Evolutionary conservation across 2,797 vertebrate genomes (phyloP).

Genomic region (Coilia nasus): DNA sequence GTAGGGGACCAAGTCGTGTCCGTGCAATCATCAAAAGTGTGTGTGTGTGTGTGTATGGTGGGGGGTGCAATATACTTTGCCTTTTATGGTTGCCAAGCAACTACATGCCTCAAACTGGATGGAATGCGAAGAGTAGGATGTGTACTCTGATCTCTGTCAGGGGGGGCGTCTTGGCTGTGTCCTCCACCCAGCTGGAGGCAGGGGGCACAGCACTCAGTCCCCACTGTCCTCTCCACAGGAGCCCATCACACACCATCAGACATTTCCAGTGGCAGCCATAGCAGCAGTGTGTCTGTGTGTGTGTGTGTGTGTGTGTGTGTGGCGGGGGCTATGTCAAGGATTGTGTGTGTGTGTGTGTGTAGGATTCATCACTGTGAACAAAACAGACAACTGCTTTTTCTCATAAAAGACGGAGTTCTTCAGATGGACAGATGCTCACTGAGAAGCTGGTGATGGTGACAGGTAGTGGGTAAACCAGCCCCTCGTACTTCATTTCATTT

Average conservation of each 20-base stretch:
- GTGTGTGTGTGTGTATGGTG: slow-evolving; percentile 32
- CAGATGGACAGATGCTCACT: not conserved
- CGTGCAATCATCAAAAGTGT: slow-evolving; percentile 55
- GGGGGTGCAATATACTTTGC: slow-evolving; percentile 37
- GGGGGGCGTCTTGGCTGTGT: slow-evolving; percentile 53
- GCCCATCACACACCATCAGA: not conserved
- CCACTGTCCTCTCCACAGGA: not conserved
- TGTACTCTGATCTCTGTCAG: slow-evolving; percentile 62
- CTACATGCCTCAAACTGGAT: slow-evolving; percentile 69
- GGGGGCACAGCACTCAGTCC: not conserved
- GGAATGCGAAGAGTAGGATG: slow-evolving; percentile 66
- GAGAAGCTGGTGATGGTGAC: too few relatives aligned
- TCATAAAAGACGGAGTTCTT: not conserved
- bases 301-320: too few relatives aligned
- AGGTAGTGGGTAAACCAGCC: too few relatives aligned
- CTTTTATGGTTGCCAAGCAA: slow-evolving; percentile 72
- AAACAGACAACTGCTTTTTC: not conserved
- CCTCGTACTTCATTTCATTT: too few relatives aligned
- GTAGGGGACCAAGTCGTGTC: not conserved
- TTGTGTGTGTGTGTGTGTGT: too few relatives aligned
- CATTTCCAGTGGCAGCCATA: not conserved
- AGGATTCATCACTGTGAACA: not conserved
- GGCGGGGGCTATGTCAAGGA: not conserved
- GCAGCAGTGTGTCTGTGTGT: not conserved
- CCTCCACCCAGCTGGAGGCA: not conserved